Evolutionary conservation across 2,113 vertebrate species (phyloP), one percentile per base, ranked within the genome.

Genomic region (Pungitius pungitius): DNA sequence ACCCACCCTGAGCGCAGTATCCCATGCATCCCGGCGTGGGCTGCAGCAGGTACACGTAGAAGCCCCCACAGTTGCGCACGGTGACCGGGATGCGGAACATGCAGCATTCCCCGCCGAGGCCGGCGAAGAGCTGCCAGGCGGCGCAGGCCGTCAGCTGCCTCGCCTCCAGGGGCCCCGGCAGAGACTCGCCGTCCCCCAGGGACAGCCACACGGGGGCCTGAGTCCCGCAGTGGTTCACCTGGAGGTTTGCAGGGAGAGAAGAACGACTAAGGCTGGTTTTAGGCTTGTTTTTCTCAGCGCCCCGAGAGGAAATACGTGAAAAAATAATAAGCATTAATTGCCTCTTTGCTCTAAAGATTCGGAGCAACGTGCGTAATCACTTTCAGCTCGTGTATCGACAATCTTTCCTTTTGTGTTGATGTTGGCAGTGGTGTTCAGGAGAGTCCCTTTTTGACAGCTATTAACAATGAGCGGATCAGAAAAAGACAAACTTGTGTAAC

Each of bases 21-120:
- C 94, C 96, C 96, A 97, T 98, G 80, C 95, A 98, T 39, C 95
- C 95, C 82, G 95, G 96, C 0, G 96, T 97, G 22, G 96, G 95
- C 73, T 96, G 96, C 5, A 98, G 94, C 0, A 96, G 94, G 85
- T 98, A 97, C 47, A 98, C 93, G 68, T 93, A 96, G 90, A 97
- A 97, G 20, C 80, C 88, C 13, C 95, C 95, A 0, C 96, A 98
- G 88, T 96, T 97, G 52, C 95, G 93, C n/a, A 97, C 94, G 0
- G 92, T 94, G 78, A 98, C 91, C 0, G 96, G 96, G 83, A 99
- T 94, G 80, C 89, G 95, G 83, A 98, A 97, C 78, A 96, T 91
- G 81, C 96, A 98, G 85, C 96, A 98, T 76, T 97, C 95, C 83
- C 91, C 92, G 39, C 83, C 90, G 77, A 81, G 30, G 59, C 94